Evolutionary conservation across 2,113 vertebrate species (phyloP).

Genomic region (Oxygymnocypris stewartii): DNA sequence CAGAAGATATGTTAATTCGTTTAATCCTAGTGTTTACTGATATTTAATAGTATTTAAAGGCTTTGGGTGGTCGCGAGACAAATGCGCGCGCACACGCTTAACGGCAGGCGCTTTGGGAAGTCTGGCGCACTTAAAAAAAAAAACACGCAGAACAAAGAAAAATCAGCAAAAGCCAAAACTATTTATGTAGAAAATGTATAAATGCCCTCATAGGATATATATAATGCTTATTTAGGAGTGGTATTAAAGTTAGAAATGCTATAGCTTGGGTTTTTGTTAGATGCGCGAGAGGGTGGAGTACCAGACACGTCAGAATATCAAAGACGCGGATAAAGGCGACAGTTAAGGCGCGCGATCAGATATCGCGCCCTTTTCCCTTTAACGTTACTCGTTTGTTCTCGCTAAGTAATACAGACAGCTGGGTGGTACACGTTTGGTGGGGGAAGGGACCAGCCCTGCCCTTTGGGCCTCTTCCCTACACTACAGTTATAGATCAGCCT

Average conservation of each 20-base stretch:
- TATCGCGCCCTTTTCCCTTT: not conserved
- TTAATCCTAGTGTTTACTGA: not conserved
- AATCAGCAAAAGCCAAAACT: not conserved
- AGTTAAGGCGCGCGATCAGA: conserved; percentile 10
- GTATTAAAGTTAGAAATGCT: not conserved
- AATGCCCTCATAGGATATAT: not conserved
- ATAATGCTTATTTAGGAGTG: not conserved
- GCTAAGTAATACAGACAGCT: not conserved
- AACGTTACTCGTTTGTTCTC: not conserved
- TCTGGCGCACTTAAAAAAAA: conserved; percentile 7
- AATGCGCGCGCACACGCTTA: not conserved
- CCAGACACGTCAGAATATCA: conserved; percentile 3
- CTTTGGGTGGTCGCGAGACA: not conserved
- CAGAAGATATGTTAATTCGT: not conserved
- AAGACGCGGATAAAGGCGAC: not conserved
- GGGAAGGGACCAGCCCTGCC: conserved; percentile 14
- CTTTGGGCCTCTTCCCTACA: not conserved
- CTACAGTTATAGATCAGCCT: not conserved
- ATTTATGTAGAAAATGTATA: not conserved
- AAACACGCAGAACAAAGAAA: not conserved
- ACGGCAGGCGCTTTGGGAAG: not conserved
- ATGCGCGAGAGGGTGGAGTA: not conserved
- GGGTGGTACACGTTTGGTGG: not conserved
- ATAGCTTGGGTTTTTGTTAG: not conserved
- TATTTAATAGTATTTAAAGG: not conserved